Evolutionary conservation across 2,888 invertebrate species (phyloP).

Genomic region (Megaustenia siamemsis): DNA sequence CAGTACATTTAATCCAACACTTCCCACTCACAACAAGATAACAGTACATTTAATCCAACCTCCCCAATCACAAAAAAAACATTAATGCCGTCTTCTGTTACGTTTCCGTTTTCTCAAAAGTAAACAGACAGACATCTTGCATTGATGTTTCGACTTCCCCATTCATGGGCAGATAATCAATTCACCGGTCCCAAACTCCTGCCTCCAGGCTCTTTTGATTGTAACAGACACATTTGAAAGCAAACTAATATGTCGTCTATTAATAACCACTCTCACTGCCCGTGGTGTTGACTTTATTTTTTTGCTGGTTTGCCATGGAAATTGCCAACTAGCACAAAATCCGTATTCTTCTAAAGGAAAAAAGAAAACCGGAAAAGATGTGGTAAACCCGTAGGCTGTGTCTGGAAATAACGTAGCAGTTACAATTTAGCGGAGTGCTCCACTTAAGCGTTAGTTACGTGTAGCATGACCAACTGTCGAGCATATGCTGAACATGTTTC

Average conservation of each 20-base stretch:
- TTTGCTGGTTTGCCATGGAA: too few species aligned
- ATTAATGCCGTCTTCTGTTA: neutral
- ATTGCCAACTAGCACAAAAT: too few species aligned
- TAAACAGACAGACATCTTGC: neutral
- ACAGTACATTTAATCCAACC: neutral
- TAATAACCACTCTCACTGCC: neutral
- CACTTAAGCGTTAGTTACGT: too few species aligned
- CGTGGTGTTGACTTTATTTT: neutral
- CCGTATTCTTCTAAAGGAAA: too few species aligned
- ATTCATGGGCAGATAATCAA: neutral
- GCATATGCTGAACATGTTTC: too few species aligned
- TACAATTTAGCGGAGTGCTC: too few species aligned
- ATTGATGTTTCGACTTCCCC: neutral
- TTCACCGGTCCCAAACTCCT: neutral
- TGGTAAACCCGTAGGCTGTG: too few species aligned
- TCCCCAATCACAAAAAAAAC: neutral
- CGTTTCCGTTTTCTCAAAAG: neutral
- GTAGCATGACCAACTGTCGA: too few species aligned
- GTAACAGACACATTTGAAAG: neutral
- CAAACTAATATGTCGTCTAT: neutral
- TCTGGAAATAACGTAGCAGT: too few species aligned
- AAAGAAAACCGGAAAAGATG: too few species aligned
- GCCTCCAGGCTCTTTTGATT: neutral
- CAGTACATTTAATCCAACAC: neutral
- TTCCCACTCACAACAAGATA: neutral